phyloP scores from a whole-genome alignment of 2,797 vertebrate genomes.

The Threskiornis aethiopicus region DNA sequence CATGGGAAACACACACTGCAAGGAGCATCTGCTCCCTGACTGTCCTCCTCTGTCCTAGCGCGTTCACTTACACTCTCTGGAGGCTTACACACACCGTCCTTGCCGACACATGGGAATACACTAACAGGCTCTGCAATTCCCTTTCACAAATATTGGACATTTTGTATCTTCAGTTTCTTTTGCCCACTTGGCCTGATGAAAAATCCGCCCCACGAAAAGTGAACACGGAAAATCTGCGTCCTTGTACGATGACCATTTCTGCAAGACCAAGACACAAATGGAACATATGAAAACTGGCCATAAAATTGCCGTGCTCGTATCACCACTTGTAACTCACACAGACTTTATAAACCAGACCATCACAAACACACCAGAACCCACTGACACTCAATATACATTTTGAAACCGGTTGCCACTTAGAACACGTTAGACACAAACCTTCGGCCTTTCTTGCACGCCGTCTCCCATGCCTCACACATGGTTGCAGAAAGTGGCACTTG shows the following conservation, averaged over 20 bases:
- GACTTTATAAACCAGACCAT: neutral
- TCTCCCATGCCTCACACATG: fast-evolving
- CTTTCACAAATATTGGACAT: neutral
- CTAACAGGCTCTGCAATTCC: neutral
- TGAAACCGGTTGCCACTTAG: neutral
- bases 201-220: neutral
- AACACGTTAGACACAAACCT: neutral
- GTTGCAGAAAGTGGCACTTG: neutral
- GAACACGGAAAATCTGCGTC: neutral
- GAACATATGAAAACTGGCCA: neutral
- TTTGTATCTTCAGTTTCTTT: neutral
- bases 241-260: neutral
- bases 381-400: neutral
- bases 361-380: neutral
- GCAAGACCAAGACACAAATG: neutral
- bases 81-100: neutral
- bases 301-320: fast-evolving
- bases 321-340: neutral
- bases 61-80: neutral
- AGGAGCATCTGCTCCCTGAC: conserved; percentile 19
- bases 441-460: neutral
- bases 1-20: conserved; percentile 15
- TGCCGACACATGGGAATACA: neutral
- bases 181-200: fast-evolving
- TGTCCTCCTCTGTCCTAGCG: neutral